A percentile compares a stretch with the other conserved stretches of the same genome.
Conservation (phyloP, 53 echinoderm and acorn worm species). For the Henricia sp. region DNA sequence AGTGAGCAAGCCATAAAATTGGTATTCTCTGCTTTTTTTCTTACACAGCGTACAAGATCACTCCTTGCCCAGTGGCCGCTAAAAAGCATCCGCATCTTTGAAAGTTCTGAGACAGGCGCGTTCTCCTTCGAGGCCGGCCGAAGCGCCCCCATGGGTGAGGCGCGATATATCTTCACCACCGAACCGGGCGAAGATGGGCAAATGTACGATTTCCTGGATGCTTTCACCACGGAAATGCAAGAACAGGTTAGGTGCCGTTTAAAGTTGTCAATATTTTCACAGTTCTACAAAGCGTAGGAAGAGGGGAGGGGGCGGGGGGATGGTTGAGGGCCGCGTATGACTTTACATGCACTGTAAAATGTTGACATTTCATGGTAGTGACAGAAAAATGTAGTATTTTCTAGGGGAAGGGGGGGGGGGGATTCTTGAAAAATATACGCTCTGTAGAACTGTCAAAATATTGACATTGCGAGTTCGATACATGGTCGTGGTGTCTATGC, state of each 20-base stretch:
- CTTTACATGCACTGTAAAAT: no score
- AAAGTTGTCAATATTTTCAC: no score
- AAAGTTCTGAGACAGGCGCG: conserved; percentile 90
- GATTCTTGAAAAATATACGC: no score
- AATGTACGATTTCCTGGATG: conserved; percentile 92
- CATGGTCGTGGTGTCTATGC: no score
- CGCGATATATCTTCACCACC: conserved; percentile 79
- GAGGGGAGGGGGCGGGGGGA: no score
- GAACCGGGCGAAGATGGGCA: conserved; percentile 74
- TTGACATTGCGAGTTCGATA: no score
- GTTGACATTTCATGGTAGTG: not conserved
- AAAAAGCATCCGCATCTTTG: conserved; percentile 94
- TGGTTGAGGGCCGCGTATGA: no score
- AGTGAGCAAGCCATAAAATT: not conserved
- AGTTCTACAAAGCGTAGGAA: no score
- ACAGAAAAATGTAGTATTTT: conserved; percentile 30
- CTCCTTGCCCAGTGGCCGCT: conserved; percentile 96
- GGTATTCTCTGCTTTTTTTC: not conserved
- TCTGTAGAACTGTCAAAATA: no score
- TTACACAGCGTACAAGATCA: conserved; percentile 77
- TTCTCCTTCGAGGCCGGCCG: conserved; percentile 96
- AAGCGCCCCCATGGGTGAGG: conserved; percentile 93
- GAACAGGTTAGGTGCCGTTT: conserved; percentile 4
- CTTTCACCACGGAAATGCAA: conserved; percentile 77
- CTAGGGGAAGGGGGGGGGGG: no score